phyloP scores from a whole-genome alignment of 2,888 invertebrate species.

The Psylliodes chrysocephalus region DNA sequence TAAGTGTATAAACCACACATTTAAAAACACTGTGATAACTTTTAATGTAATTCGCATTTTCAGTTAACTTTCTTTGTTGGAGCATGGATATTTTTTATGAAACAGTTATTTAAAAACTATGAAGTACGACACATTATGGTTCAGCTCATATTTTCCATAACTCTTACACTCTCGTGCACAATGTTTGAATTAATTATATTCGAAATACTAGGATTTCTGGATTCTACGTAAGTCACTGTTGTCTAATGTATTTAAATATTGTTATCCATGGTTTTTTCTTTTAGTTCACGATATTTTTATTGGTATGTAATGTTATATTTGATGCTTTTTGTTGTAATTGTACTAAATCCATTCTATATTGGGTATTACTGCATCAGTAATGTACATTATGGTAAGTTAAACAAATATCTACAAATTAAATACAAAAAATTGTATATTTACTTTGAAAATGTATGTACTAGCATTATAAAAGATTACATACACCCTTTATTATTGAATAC shows the following conservation, averaged over 20 bases:
- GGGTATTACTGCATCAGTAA: constrained; percentile 94
- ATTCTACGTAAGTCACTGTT: constrained; percentile 79
- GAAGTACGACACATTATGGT: constrained; percentile 96
- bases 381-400: constrained; percentile 79
- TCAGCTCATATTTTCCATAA: constrained; percentile 94
- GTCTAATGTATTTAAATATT: background rate
- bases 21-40: constrained; percentile 7
- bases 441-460: too few species aligned
- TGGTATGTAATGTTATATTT: constrained; percentile 95
- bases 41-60: too few species aligned
- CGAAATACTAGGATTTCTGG: constrained; percentile 94
- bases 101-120: constrained; percentile 95
- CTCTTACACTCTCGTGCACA: constrained; percentile 95
- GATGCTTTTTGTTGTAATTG: constrained; percentile 93
- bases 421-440: too few species aligned
- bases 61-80: constrained; percentile 94
- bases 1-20: constrained; percentile 32
- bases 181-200: constrained; percentile 99
- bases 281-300: constrained; percentile 89
- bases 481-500: too few species aligned
- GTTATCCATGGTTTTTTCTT: background rate
- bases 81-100: constrained; percentile 98
- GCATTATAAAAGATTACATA: too few species aligned
- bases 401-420: too few species aligned
- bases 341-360: constrained; percentile 96